A percentile compares a stretch with the other conserved stretches of the same genome.
Conservation (phyloP, 2,888 invertebrate species). For the Ophion ellenae region DNA sequence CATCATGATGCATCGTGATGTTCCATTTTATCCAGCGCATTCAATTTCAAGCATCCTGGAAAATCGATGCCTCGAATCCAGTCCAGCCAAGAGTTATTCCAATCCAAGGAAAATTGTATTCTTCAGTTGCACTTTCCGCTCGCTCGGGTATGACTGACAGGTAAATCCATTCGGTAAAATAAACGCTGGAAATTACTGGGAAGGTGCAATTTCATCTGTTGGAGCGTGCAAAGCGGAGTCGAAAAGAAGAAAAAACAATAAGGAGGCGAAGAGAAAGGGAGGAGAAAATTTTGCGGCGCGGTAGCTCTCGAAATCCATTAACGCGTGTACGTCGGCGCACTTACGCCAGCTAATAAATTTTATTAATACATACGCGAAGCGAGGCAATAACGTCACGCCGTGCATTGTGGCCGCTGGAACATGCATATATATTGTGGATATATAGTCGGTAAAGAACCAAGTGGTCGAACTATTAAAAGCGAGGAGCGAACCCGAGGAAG, state of each 20-base stretch:
- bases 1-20: background rate
- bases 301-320: slow-evolving; percentile 80
- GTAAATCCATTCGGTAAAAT: slow-evolving; percentile 11
- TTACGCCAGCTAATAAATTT: slow-evolving; percentile 80
- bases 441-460: slow-evolving; percentile 56
- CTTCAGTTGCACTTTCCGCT: background rate
- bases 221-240: slow-evolving; percentile 25
- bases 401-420: slow-evolving; percentile 70
- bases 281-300: slow-evolving; percentile 51
- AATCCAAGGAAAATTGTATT: background rate
- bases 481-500: slow-evolving; percentile 64
- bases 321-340: slow-evolving; percentile 75
- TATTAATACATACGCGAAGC: slow-evolving; percentile 80
- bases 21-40: background rate
- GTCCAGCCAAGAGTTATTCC: too few species aligned
- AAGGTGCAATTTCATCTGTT: slow-evolving; percentile 24
- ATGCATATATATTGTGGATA: slow-evolving; percentile 43
- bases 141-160: background rate
- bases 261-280: slow-evolving; percentile 40
- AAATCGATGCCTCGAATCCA: too few species aligned
- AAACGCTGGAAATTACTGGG: slow-evolving; percentile 19
- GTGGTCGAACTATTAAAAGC: slow-evolving; percentile 73
- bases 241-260: slow-evolving; percentile 4
- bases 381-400: slow-evolving; percentile 77
- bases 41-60: background rate